These are phyloP conservation scores for Lycia hirtaria DNA, from an alignment of 2,888 invertebrate genomes.

Conservation along the genomic window DNA sequence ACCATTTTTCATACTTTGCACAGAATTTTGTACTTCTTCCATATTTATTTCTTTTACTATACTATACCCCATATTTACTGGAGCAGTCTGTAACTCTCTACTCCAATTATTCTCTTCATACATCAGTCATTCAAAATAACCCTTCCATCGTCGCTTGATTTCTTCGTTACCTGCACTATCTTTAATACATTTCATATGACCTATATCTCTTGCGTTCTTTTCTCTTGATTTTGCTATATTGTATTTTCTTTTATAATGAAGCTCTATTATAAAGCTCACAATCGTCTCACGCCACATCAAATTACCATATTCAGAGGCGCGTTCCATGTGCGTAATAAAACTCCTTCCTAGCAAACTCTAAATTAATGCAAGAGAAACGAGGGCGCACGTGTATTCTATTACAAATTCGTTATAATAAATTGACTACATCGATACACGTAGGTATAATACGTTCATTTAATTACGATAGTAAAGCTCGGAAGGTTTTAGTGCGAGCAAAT, in stretches of 20 bases:
- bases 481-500: background rate
- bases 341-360: slow-evolving; percentile 40
- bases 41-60: too few species aligned
- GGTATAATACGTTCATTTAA: background rate
- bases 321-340: slow-evolving; percentile 41
- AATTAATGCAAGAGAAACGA: slow-evolving; percentile 49
- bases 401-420: slow-evolving; percentile 26
- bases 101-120: too few species aligned
- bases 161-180: too few species aligned
- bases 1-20: too few species aligned
- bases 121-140: too few species aligned
- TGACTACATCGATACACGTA: slow-evolving; percentile 18
- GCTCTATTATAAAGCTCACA: slow-evolving; percentile 23
- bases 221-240: too few species aligned
- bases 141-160: too few species aligned
- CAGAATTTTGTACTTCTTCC: too few species aligned
- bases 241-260: slow-evolving; percentile 1
- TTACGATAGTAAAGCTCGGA: slow-evolving; percentile 6
- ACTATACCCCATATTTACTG: too few species aligned
- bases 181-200: too few species aligned
- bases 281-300: slow-evolving; percentile 13
- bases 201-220: too few species aligned
- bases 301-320: slow-evolving; percentile 30
- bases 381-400: slow-evolving; percentile 38
- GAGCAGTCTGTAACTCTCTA: too few species aligned